Base-by-base conservation (phyloP, 2,113 vertebrate genomes). In the Phoenicopterus ruber region DNA sequence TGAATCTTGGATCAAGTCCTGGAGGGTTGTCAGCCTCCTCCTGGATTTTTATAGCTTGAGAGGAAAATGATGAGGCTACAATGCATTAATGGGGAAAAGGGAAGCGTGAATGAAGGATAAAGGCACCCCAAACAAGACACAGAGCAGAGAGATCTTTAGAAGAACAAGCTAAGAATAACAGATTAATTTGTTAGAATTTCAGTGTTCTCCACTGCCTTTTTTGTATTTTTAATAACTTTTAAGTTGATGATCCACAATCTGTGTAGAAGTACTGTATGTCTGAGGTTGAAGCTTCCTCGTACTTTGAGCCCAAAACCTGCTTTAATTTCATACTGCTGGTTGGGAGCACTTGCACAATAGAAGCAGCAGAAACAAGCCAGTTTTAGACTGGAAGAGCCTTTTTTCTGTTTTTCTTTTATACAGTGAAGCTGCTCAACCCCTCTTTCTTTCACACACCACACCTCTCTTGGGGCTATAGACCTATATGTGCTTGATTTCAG, bases 1-100 rank as follows among this genome's bases (percentile, higher is more conserved):
- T 85, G 58, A 94, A n/a, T 76, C 85, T 91, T 94, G 90, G 90
- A 86, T 65, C 50, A 11, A 58, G 26, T 80, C 90, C 82, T 92
- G 71, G 58, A 81, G 47, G 50, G 42, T 36, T 88, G 50, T 90
- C 79, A 73, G 58, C 90, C 54, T 77, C 52, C 79, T 90, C 71
- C 31, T 31, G 29, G 50, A 49, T 47, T 92, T 95, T 77, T 82
- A 20, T 55, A 71, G 74, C 63, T 86, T 42, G 67, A 62, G 76
- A 78, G 67, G 55, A 95, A 87, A 90, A 86, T 42, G 36, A 47
- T 3, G 54, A 80, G 70, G 36, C 62, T 88, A n/a, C 63, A 62
- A 1, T 15, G 29, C 46, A 31, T 40, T 84, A 82, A 61, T 46
- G 31, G 66, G 21, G 70, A 36, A 85, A 88, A 66, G 34, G 62